These are phyloP conservation scores for Platyrinchus mystaceus DNA, from an alignment of 2,797 vertebrate species.

Conservation along the genomic window DNA sequence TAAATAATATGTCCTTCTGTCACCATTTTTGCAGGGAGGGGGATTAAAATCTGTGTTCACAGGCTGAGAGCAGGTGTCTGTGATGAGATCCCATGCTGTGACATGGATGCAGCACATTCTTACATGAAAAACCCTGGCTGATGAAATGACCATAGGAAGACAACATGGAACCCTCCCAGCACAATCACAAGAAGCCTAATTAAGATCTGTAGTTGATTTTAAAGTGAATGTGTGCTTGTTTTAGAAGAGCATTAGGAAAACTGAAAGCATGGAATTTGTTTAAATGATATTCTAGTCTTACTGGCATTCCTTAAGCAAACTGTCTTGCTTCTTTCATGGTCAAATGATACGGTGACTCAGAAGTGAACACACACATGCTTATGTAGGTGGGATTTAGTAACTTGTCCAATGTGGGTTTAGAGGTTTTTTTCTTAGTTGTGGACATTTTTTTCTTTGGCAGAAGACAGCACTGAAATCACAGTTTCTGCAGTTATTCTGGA, in stretches of 20 bases:
- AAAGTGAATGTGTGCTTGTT: neutral
- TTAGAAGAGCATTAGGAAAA: neutral
- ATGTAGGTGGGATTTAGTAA: slow-evolving; percentile 32
- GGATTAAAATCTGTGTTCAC: slow-evolving; percentile 65
- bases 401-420: neutral
- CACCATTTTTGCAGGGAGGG: slow-evolving; percentile 37
- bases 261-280: neutral
- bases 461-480: neutral
- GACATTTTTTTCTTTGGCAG: neutral
- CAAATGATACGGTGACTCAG: slow-evolving; percentile 42
- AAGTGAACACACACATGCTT: slow-evolving; percentile 2
- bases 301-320: neutral
- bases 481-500: neutral
- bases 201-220: slow-evolving; percentile 50
- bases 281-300: neutral
- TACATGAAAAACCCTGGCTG: slow-evolving; percentile 57
- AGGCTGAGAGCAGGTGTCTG: slow-evolving; percentile 73
- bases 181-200: slow-evolving; percentile 47
- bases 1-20: slow-evolving; percentile 60
- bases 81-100: slow-evolving; percentile 68
- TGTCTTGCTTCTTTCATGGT: neutral
- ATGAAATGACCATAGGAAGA: slow-evolving; percentile 61
- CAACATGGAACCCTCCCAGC: slow-evolving; percentile 43
- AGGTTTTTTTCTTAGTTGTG: neutral
- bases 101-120: slow-evolving; percentile 59